Evolutionary conservation across 2,797 vertebrate genomes (phyloP), one percentile per base, ranked within the genome.

Genomic region (Myotis daubentonii): DNA sequence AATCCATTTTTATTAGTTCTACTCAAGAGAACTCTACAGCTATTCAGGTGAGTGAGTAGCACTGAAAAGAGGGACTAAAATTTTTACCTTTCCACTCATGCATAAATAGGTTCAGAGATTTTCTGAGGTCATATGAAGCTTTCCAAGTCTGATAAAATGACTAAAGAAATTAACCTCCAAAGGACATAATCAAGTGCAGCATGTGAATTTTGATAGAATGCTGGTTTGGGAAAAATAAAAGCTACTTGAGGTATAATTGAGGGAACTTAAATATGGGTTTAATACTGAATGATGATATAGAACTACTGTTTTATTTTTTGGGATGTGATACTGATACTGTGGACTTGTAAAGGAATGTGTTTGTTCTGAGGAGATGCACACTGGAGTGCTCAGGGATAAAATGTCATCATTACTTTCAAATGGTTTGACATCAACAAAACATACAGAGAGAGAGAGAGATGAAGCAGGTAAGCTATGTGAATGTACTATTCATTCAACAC

Each of bases 221-320:
- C 57, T 83, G 19, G 66, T 80, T 76, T 62, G 75, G 13, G n/a
- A 76, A 86, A 92, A 82, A 71, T 10, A 80, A 89, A 96, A 88
- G 19, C 17, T 33, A 71, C 53, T 12, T 66, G 23, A 1, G 23
- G 55, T 85, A 15, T 41, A 91, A 87, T 0, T 65, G 47, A 30
- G 25, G n/a, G 49, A 62, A 78, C 1, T 1, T 85, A 36, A 85
- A 66, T 25, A 36, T 62, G 6, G 1, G 3, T 41, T 79, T 80
- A 47, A 79, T 62, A 66, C 2, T 68, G 15, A 17, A 30, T 81
- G 22, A 76, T 82, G 76, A 33, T 71, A 81, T 1, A 49, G 16
- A 85, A 92, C 3, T 74, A 70, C 20, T 62, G 17, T 65, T 87
- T 72, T 8, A 4, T 57, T 28, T 62, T 76, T 57, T 62, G 17